phyloP scores from a whole-genome alignment of 2,888 invertebrate genomes.

The Syrphus vitripennis region DNA sequence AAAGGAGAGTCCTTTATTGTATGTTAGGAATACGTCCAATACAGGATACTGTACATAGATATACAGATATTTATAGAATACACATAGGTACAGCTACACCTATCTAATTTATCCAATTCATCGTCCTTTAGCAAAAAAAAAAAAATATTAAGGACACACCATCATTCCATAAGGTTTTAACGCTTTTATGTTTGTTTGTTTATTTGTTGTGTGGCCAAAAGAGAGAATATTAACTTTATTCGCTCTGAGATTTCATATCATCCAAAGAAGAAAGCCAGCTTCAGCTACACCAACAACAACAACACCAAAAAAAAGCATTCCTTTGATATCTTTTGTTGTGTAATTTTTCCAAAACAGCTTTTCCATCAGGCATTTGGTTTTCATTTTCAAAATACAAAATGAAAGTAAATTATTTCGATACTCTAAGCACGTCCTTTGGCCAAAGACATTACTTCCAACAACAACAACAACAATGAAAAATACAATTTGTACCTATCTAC shows the following conservation, averaged over 20 bases:
- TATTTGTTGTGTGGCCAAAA: background rate
- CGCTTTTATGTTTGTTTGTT: constrained; percentile 1
- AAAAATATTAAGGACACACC: constrained; percentile 1
- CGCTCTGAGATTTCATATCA: constrained; percentile 37
- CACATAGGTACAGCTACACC: too few relatives aligned
- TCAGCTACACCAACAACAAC: background rate
- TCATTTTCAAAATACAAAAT: constrained; percentile 9
- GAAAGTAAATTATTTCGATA: constrained; percentile 54
- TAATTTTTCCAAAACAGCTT: constrained; percentile 51
- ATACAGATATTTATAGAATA: too few relatives aligned
- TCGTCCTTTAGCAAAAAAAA: constrained; percentile 10
- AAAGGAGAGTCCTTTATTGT: background rate
- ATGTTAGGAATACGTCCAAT: background rate
- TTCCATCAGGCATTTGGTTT: constrained; percentile 18
- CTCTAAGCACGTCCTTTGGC: constrained; percentile 50
- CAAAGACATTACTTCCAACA: constrained; percentile 35
- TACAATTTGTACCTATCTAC: background rate
- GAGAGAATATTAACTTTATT: constrained; percentile 45
- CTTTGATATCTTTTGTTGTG: constrained; percentile 35
- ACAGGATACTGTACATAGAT: background rate
- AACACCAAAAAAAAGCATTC: background rate
- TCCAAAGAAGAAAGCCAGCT: background rate
- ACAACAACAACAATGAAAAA: background rate
- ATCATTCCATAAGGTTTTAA: constrained; percentile 3
- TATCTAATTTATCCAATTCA: background rate